Evolutionary conservation across 2,797 vertebrate genomes (phyloP), one percentile per base, ranked within the genome.

Genomic region (Sus cebifrons): DNA sequence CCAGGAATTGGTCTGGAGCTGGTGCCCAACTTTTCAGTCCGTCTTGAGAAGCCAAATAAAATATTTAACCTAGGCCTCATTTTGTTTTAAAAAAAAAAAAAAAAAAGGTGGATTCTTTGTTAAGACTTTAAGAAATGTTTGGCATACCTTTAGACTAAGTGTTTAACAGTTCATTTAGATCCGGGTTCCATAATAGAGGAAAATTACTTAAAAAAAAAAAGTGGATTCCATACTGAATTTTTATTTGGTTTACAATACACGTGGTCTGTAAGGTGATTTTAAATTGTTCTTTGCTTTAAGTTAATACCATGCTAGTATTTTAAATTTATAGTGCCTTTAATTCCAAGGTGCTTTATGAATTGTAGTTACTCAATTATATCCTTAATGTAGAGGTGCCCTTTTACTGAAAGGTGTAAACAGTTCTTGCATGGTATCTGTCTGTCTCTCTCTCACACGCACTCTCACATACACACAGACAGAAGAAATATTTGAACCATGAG

Each of bases 41-140:
- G 98, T 99, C 97, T 97, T 97, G 96, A 98, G 98, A 97, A 98
- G 98, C 99, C 99, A 99, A 99, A 98, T 98, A 99, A 98, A 99
- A 99, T 99, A 99, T 98, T 99, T 98, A 98, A 98, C 98, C 98
- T 98, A 98, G 98, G 98, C 98, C 98, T 98, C 97, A 84, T 98
- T 98, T 98, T 98, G 95, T 98, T 98, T 98, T 96, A 32, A 88
- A 79, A 79, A 81, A 58, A 62, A 91, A 96, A 95, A 96, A 96
- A 95, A 96, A 97, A 98, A 98, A 98, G 92, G 96, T 98, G 98
- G 98, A 98, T 98, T 98, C 98, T 98, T 98, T 98, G 98, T 98
- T 98, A 98, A 98, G 98, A 98, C 97, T 97, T 98, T 98, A 98
- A 98, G 98, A 98, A 99, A 98, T 98, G 97, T 98, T 98, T 98